These are phyloP conservation scores for Aspidoscelis tigris DNA, from an alignment of 2,113 vertebrate genomes.

Conservation along the genomic window DNA sequence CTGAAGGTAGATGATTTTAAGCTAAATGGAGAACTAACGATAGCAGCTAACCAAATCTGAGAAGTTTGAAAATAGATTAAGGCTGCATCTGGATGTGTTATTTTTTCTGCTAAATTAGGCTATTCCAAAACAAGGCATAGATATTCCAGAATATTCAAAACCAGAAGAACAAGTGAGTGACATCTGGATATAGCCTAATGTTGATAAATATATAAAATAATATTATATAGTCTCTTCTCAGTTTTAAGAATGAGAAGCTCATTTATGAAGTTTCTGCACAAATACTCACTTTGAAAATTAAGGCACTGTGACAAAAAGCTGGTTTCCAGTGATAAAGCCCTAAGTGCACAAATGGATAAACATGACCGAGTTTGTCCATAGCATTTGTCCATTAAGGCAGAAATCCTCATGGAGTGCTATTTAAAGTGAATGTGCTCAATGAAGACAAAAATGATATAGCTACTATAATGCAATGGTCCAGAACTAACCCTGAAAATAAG, in stretches of 20 bases:
- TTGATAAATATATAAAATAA: too few relatives aligned
- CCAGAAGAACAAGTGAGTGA: too few relatives aligned
- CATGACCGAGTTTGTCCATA: background rate
- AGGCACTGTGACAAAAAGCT: background rate
- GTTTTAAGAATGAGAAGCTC: background rate
- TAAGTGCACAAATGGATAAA: background rate
- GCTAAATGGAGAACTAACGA: too few relatives aligned
- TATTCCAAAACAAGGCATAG: too few relatives aligned
- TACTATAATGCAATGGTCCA: background rate
- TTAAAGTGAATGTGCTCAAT: background rate
- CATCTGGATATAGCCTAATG: too few relatives aligned
- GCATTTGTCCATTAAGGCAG: background rate
- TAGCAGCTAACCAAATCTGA: too few relatives aligned
- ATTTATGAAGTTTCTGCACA: background rate
- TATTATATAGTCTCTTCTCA: too few relatives aligned
- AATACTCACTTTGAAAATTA: background rate
- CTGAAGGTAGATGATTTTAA: too few relatives aligned
- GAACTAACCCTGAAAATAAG: background rate
- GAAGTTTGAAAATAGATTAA: too few relatives aligned
- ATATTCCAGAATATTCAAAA: too few relatives aligned
- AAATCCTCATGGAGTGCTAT: background rate
- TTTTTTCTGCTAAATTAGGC: background rate
- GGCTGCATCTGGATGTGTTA: too few relatives aligned
- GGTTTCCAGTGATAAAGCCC: background rate
- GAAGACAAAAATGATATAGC: background rate